These are phyloP conservation scores for Neocrepidodera transversa DNA, from an alignment of 2,888 invertebrate species.

Conservation along the genomic window DNA sequence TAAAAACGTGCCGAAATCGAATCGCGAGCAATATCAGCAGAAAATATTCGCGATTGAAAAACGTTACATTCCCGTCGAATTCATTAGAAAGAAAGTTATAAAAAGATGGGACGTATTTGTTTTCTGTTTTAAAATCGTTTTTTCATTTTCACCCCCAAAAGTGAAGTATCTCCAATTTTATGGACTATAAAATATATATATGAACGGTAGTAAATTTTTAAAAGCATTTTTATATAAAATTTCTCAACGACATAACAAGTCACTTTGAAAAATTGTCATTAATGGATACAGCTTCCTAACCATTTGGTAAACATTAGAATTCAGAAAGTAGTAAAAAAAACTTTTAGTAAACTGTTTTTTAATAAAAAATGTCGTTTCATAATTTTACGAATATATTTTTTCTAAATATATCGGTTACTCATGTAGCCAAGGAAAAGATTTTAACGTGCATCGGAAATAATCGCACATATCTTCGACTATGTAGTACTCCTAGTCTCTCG, in stretches of 20 bases:
- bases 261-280: constrained; percentile 9
- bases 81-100: constrained; percentile 24
- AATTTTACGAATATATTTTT: no score
- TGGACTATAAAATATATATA: constrained; percentile 8
- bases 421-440: no score
- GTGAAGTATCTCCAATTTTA: constrained; percentile 11
- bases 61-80: constrained; percentile 17
- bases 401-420: no score
- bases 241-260: constrained; percentile 7
- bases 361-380: no score
- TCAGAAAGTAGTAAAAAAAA: no score
- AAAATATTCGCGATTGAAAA: constrained; percentile 26
- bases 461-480: no score
- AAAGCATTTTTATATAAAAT: constrained; percentile 13
- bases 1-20: constrained; percentile 24
- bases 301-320: not conserved
- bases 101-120: constrained; percentile 1
- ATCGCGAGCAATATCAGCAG: constrained; percentile 18
- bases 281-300: not conserved
- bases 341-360: no score
- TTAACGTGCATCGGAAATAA: no score
- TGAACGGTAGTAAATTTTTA: constrained; percentile 8
- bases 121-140: constrained; percentile 7
- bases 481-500: no score
- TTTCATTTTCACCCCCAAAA: constrained; percentile 3